Conservation (phyloP, 2,888 invertebrate species). For the Aporophyla nigra region DNA sequence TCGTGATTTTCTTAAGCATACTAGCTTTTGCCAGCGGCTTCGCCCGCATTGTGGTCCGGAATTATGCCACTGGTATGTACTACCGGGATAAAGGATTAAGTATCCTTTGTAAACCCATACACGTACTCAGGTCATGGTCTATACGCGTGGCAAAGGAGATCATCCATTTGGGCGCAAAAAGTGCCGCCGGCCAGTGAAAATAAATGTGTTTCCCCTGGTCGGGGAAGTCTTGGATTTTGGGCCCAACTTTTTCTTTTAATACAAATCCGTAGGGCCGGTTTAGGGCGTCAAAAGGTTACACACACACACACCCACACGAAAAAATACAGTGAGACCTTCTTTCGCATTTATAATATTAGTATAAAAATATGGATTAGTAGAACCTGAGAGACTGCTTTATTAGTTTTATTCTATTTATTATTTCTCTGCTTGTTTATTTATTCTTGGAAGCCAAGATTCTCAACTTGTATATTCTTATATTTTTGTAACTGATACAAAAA, state of each 20-base stretch:
- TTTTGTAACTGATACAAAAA: constrained; percentile 5
- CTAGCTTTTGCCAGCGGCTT: background rate
- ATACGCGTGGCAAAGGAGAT: too few species aligned
- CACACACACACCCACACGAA: background rate
- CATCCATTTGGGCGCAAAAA: too few species aligned
- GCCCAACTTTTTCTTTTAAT: too few species aligned
- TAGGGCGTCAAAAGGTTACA: background rate
- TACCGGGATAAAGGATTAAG: too few species aligned
- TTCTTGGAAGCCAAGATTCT: constrained; percentile 24
- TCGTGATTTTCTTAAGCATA: constrained; percentile 24
- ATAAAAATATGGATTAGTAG: background rate
- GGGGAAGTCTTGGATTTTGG: too few species aligned
- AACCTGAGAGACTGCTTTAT: background rate
- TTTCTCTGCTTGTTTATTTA: background rate
- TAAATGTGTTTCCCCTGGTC: too few species aligned
- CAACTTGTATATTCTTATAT: constrained; percentile 4
- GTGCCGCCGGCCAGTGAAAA: too few species aligned
- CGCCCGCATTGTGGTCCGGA: fast-evolving
- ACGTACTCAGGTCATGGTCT: background rate
- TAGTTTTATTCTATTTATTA: background rate
- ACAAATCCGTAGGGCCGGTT: background rate
- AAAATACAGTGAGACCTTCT: background rate
- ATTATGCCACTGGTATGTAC: background rate
- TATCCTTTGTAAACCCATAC: background rate
- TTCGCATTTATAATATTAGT: background rate